Conservation (phyloP, 2,888 invertebrate species). For the Drosophila paucipuncta region DNA sequence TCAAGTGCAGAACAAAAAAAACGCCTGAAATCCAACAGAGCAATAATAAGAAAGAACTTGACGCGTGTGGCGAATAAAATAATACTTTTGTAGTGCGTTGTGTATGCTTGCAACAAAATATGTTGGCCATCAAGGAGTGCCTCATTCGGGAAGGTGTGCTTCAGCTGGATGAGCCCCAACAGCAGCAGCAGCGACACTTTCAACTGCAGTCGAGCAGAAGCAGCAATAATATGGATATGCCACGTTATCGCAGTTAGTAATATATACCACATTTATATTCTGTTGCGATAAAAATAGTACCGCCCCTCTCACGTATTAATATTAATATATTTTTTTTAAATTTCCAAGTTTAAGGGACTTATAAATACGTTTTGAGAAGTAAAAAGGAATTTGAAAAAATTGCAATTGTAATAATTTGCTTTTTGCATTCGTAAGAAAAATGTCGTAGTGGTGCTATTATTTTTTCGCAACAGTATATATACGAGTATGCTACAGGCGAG, state of each 20-base stretch:
- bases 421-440: not conserved
- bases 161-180: constrained; percentile 65
- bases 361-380: not conserved
- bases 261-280: constrained; percentile 6
- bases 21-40: constrained; percentile 12
- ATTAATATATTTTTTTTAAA: too few relatives aligned
- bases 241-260: constrained; percentile 71
- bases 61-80: constrained; percentile 62
- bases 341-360: not conserved
- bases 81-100: constrained; percentile 36
- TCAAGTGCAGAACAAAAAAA: constrained; percentile 64
- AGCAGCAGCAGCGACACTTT: constrained; percentile 40
- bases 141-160: constrained; percentile 83
- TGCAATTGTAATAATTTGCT: not conserved
- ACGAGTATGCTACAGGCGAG: not conserved
- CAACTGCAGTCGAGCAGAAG: constrained; percentile 65
- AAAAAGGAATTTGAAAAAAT: not conserved
- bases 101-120: constrained; percentile 35
- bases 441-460: not conserved
- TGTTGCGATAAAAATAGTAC: not conserved
- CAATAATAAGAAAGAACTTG: constrained; percentile 49
- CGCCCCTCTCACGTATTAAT: not conserved
- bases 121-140: constrained; percentile 83
- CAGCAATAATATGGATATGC: constrained; percentile 70
- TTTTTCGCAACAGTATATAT: not conserved